Evolutionary conservation across 2,888 invertebrate genomes (phyloP), one percentile per base, ranked within the genome.

Genomic region (Sisyra nigra): DNA sequence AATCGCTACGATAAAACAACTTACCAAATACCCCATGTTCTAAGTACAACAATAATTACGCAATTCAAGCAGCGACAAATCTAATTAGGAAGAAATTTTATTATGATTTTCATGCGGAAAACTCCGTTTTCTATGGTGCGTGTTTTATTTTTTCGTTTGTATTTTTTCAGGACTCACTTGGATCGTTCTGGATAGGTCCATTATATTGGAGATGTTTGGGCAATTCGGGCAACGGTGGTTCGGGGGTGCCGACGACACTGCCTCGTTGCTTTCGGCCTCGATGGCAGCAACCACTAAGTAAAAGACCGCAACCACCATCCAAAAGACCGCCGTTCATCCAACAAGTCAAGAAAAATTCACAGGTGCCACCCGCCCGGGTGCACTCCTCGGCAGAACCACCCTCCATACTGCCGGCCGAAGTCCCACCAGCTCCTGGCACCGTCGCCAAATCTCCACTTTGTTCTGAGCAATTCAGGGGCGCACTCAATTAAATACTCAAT

Each of bases 341-440:
- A 67, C 89, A 91, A 64, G 82, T 77, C 57, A 89, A 72, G 71
- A 89, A 88, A 69, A 89, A 88, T 64, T 89, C 88, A 63, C 91
- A 91, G 49, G 78, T 80, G 44, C 62, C 53, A 60, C 62, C 51
- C 57, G 55, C 57, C 60, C 60, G 50, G 53, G 51, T 51, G 59
- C 45, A 37, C 32, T 39, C 41, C 39, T 40, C 40, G 10, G 36
- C 18, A 5, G 36, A 17, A 3, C 38, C 15, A 29, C 36, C 18
- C 15, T 18, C 15, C 34, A 13, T 37, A 35, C 33, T 14, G 32
- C 18, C 39, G 11, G 30, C 31, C 29, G 29, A 31, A 10, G 40
- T 13, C 80, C 68, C 77, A 68, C 53, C 80, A 79, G 49, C 74
- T 67, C 51, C 71, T 71, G 43, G 14, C 31, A 2, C 62, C 61